A percentile compares a stretch with the other conserved stretches of the same genome.
Evolutionary conservation across 2,797 vertebrate species (phyloP).

Genomic region (Falco novaeseelandiae): DNA sequence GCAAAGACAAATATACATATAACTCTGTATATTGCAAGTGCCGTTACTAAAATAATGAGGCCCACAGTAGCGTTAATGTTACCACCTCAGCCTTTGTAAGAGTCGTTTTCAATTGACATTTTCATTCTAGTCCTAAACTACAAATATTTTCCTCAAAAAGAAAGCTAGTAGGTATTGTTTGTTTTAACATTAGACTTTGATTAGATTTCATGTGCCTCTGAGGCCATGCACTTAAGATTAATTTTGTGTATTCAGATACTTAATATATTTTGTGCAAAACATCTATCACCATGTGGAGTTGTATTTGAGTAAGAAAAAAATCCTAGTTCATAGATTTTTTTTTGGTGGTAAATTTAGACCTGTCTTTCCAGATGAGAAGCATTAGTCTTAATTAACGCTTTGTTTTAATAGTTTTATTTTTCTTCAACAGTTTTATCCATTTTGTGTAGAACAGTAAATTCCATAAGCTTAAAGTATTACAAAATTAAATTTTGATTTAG

Average conservation of each 20-base stretch:
- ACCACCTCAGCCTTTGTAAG: neutral
- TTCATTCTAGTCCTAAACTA: neutral
- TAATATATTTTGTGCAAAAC: slow-evolving; percentile 1
- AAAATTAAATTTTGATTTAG: neutral
- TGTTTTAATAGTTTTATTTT: neutral
- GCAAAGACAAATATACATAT: neutral
- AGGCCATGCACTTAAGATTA: neutral
- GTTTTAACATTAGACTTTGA: neutral
- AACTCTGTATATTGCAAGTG: neutral
- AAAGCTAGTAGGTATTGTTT: neutral
- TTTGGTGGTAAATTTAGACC: neutral
- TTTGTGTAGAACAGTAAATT: neutral
- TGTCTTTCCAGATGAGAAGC: neutral
- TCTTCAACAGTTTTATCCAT: neutral
- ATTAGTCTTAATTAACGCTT: neutral
- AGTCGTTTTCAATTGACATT: neutral
- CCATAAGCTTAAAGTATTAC: neutral
- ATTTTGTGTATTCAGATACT: neutral
- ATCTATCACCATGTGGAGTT: neutral
- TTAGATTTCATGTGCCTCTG: neutral
- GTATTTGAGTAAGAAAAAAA: neutral
- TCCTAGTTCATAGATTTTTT: neutral
- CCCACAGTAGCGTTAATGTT: neutral
- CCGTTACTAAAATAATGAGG: neutral
- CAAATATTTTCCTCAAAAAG: neutral